Evolutionary conservation across 2,113 vertebrate species (phyloP), one percentile per base, ranked within the genome.

Genomic region (Polypterus senegalus): DNA sequence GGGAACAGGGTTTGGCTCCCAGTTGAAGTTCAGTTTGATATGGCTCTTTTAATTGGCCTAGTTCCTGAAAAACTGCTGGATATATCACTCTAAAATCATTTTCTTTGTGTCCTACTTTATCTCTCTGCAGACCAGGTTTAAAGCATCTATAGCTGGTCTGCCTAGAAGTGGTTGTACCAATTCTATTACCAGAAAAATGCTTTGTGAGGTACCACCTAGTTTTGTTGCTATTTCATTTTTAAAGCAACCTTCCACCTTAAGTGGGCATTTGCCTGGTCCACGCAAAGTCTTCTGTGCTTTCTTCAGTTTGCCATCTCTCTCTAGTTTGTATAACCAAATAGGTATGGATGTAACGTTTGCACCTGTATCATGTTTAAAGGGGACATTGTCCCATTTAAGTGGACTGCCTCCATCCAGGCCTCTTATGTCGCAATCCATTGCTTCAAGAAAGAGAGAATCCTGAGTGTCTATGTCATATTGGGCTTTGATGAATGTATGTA

Each of bases 281-380:
- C 6, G 11, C 46, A 61, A n/a, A 4, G 45, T 48, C 48, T 59
- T 65, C 6, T 2, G 9, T 54, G 63, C 11, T 46, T 46, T 55
- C 45, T 48, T n/a, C 6, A 59, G 63, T 44, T 10, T 54, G 7
- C 59, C 48, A 53, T 67, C 47, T 6, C 49, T 9, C 10, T 54
- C 49, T 57, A 43, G 11, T 7, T 9, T 46, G 11, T 6, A 57
- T 3, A 48, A 3, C 5, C 46, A 43, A 46, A 9, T 45, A 47
- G 54, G 46, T 3, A 62, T 59, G 4, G 60, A 46, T 4, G 51
- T 61, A 11, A 59, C 51, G 7, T 7, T 4, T 49, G 56, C 46
- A 9, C 65, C 57, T 11, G 57, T 55, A 55, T 58, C 60, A 10
- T 49, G 44, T 27, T 62, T 62, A 47, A 66, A 62, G 9, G 9